These are phyloP conservation scores for Geococcyx californianus DNA, from an alignment of 2,113 vertebrate genomes.

Conservation along the genomic window DNA sequence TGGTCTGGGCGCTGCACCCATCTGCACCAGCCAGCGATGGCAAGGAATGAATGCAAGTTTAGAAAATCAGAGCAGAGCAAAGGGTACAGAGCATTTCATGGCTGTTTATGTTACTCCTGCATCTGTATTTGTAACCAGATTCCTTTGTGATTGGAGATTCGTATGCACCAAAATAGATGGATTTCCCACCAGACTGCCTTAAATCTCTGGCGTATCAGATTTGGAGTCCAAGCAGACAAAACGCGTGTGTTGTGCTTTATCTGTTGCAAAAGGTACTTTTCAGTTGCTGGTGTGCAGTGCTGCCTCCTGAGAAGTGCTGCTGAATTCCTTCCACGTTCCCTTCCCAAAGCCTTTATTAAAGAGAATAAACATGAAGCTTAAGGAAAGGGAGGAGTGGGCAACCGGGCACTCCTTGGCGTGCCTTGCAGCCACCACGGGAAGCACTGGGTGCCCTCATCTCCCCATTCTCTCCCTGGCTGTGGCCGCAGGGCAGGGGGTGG, in stretches of 20 bases:
- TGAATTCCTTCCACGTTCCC: neutral
- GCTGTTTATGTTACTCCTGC: neutral
- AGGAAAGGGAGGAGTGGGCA: neutral
- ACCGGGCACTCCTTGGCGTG: neutral
- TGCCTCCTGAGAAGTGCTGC: neutral
- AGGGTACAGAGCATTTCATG: fast-evolving
- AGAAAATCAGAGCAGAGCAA: neutral
- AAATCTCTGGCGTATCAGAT: neutral
- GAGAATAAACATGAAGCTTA: neutral
- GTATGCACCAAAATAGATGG: neutral
- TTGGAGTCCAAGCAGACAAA: neutral
- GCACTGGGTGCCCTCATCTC: neutral
- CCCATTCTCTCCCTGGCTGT: neutral
- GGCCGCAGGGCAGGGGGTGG: neutral
- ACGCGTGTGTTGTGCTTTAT: neutral
- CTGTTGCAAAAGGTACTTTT: neutral
- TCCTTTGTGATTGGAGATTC: neutral
- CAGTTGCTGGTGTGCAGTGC: neutral
- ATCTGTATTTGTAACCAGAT: neutral
- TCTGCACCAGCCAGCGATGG: neutral
- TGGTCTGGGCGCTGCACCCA: fast-evolving
- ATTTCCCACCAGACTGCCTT: constrained; percentile 22
- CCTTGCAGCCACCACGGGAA: neutral
- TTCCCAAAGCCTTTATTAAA: neutral
- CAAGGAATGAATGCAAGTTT: neutral